Base-by-base conservation (phyloP, 2,888 invertebrate genomes). In the Heliconius ethilla region DNA sequence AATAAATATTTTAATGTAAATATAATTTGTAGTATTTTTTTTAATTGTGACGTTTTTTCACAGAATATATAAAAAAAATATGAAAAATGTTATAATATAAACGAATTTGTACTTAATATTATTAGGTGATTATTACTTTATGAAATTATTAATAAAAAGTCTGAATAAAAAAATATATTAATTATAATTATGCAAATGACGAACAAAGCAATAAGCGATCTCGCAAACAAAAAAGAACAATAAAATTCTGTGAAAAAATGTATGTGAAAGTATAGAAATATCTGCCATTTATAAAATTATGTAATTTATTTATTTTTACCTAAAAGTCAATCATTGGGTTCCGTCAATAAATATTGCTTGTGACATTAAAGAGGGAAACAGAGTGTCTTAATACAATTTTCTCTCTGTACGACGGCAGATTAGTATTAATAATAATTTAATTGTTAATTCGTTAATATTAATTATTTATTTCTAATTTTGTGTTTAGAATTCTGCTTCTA, bases 401-500 rank as follows among this genome's bases (percentile, higher is more conserved):
- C 27, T 27, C 84, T 83, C 11, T 37, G n/a, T n/a, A 40, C 1
- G 6, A 69, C 15, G 25, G 69, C 69, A 40, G 25, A 69, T 69
- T 69, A 40, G 40, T 69, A 40, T 69, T 69, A 69, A 25, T 40
- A 25, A 69, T 69, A 69, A 25, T 69, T 40, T 69, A 69, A 87
- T 90, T 90, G 90, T 90, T 90, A 91, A 82, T 88, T 86, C 40
- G 83, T 85, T 82, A 82, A 78, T 81, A 80, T 75, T 82, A 85
- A 85, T 85, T 87, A 89, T 87, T 86, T 88, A 87, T 87, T 87
- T 85, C 75, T 83, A 84, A 81, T 84, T 83, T 83, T 82, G 83
- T 83, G 88, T 86, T 87, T 90, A 87, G 87, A 86, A 87, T 87
- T 88, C 87, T 86, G 92, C 92, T 93, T 92, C 86, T 91, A 91